Percentiles rank a stretch among this genome's conserved stretches.
phyloP scores from a whole-genome alignment of 2,888 invertebrate genomes.

The Listrodromus nycthemerus region DNA sequence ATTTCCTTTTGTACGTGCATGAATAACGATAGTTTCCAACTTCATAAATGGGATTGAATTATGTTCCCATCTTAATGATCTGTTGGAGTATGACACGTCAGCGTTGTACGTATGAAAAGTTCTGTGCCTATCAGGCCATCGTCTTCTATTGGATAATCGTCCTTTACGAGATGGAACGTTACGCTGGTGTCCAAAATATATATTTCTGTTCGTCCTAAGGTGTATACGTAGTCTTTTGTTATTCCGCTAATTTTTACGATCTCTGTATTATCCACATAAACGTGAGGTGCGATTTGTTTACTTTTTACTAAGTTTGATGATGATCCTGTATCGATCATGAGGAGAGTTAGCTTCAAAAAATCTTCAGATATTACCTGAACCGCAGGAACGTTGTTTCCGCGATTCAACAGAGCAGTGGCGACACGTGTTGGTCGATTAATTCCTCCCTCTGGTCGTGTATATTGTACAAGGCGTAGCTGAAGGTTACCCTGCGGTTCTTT shows the following conservation, averaged over 20 bases:
- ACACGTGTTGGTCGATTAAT: not conserved
- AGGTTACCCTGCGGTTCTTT: not conserved
- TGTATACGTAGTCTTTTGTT: conserved; percentile 37
- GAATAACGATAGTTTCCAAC: conserved; percentile 42
- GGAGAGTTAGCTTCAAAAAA: conserved; percentile 21
- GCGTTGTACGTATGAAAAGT: conserved; percentile 39
- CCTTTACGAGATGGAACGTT: conserved; percentile 47
- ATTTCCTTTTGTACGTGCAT: conserved; percentile 35
- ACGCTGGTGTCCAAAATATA: conserved; percentile 1
- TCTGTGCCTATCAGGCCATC: conserved; percentile 57
- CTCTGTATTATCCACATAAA: not conserved
- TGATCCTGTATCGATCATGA: conserved; percentile 54
- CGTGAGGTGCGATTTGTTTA: not conserved
- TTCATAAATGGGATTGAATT: conserved; percentile 39
- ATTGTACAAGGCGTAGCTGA: not conserved
- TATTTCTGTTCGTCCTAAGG: conserved; percentile 36
- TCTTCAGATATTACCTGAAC: conserved; percentile 1
- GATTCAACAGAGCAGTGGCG: conserved; percentile 6
- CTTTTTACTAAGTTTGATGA: not conserved
- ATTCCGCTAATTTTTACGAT: conserved; percentile 49
- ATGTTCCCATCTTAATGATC: conserved; percentile 39
- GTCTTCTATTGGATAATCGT: conserved; percentile 54
- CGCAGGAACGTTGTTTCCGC: conserved; percentile 22
- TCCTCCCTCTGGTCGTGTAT: not conserved
- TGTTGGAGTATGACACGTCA: conserved; percentile 30